phyloP scores from a whole-genome alignment of 2,113 vertebrate genomes.

The Galemys pyrenaicus region DNA sequence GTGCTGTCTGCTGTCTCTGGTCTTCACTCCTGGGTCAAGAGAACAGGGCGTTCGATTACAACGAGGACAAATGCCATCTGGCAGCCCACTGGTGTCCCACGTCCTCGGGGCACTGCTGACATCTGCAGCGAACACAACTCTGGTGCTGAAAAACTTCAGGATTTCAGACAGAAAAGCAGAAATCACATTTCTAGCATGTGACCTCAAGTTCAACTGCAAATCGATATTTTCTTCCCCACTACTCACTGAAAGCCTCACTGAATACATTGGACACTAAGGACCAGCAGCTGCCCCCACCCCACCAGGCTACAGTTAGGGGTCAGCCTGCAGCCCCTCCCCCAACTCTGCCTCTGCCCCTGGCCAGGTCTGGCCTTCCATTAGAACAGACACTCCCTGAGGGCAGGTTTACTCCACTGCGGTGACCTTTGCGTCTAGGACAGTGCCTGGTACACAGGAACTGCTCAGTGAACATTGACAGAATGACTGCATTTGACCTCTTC shows the following conservation, averaged over 20 bases:
- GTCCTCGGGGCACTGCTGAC: slow-evolving; percentile 66
- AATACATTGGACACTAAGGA: background rate
- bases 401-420: accelerated
- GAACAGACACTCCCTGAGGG: background rate
- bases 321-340: background rate
- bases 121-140: slow-evolving; percentile 41
- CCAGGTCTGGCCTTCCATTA: no score
- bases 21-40: background rate
- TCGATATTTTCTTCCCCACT: background rate
- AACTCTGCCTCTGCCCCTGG: background rate
- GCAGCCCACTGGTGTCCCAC: background rate
- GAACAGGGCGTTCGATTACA: slow-evolving; percentile 50
- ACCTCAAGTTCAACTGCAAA: background rate
- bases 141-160: background rate
- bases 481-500: background rate
- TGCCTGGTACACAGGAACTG: background rate
- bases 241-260: background rate
- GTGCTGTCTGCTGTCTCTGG: background rate
- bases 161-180: background rate
- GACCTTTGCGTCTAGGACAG: no score
- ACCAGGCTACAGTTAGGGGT: accelerated
- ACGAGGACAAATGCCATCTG: slow-evolving; percentile 67
- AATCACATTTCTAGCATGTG: background rate
- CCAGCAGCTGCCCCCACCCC: background rate
- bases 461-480: no score